Evolutionary conservation across 2,113 vertebrate species (phyloP).

Genomic region (Gopherus evgoodei): DNA sequence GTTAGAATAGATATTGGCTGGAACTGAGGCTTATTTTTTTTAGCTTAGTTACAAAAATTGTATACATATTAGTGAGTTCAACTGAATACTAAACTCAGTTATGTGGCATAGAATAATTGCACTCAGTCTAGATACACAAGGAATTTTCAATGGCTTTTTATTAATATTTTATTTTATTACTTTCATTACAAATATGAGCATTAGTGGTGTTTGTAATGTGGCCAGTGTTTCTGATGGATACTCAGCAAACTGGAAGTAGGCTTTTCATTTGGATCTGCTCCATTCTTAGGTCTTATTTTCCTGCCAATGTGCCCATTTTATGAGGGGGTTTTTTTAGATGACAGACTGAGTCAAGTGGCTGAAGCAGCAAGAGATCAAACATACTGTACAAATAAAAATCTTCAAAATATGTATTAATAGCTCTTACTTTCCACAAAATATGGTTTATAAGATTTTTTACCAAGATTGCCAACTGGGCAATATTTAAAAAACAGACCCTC

Average conservation of each 20-base stretch:
- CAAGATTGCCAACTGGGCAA: not conserved
- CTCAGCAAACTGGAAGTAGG: conserved; percentile 40
- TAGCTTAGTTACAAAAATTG: conserved; percentile 11
- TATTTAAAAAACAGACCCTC: too few species aligned
- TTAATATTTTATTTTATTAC: not conserved
- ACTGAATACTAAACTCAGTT: conserved; percentile 21
- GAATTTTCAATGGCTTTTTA: not conserved
- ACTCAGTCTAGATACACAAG: not conserved
- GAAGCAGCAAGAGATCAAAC: conserved; percentile 46
- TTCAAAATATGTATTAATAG: not conserved
- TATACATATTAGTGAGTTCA: not conserved
- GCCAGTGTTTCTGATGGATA: conserved; percentile 40
- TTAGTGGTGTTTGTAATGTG: not conserved
- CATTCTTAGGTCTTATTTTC: conserved; percentile 65
- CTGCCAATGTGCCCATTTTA: conserved; percentile 64
- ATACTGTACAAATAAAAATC: conserved; percentile 40
- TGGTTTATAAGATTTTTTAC: conserved; percentile 24
- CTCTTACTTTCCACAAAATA: conserved; percentile 29
- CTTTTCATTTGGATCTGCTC: conserved; percentile 57
- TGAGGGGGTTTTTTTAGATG: conserved; percentile 31
- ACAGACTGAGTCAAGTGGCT: conserved; percentile 51
- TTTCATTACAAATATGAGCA: conserved; percentile 14
- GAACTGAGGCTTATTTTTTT: not conserved
- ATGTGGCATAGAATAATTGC: not conserved
- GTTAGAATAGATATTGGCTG: conserved; percentile 8